Evolutionary conservation across 2,797 vertebrate genomes (phyloP).

Genomic region (Lithobates sylvaticus): DNA sequence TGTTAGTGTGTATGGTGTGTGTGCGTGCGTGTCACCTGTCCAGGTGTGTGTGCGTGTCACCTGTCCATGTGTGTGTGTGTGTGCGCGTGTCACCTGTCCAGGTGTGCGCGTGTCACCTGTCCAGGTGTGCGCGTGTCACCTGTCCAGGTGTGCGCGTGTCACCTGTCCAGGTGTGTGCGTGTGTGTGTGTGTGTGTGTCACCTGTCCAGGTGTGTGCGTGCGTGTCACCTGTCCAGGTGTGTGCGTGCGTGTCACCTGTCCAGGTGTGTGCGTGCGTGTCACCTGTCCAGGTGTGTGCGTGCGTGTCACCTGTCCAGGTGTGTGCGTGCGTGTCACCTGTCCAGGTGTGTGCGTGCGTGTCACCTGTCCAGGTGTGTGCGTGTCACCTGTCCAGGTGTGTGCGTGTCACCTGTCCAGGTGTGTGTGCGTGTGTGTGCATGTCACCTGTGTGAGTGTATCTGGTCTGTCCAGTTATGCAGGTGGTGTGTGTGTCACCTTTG

Average conservation of each 20-base stretch:
- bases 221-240: too few species aligned
- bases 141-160: not conserved
- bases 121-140: not conserved
- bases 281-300: slow-evolving; percentile 63
- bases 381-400: not conserved
- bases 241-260: not conserved
- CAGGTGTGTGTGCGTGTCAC: not conserved
- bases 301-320: not conserved
- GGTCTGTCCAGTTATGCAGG: too few species aligned
- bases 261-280: not conserved
- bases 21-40: not conserved
- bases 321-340: not conserved
- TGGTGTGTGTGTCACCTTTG: too few species aligned
- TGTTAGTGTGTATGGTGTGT: not conserved
- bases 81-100: not conserved
- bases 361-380: not conserved
- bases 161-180: not conserved
- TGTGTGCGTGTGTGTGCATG: not conserved
- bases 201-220: not conserved
- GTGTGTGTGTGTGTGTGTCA: not conserved
- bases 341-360: not conserved
- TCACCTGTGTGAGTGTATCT: too few species aligned
- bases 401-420: not conserved
- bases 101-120: not conserved
- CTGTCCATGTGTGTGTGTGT: not conserved